A percentile compares a stretch with the other conserved stretches of the same genome.
Conservation (phyloP, 2,888 invertebrate genomes). For the Toxonevra muliebris region DNA sequence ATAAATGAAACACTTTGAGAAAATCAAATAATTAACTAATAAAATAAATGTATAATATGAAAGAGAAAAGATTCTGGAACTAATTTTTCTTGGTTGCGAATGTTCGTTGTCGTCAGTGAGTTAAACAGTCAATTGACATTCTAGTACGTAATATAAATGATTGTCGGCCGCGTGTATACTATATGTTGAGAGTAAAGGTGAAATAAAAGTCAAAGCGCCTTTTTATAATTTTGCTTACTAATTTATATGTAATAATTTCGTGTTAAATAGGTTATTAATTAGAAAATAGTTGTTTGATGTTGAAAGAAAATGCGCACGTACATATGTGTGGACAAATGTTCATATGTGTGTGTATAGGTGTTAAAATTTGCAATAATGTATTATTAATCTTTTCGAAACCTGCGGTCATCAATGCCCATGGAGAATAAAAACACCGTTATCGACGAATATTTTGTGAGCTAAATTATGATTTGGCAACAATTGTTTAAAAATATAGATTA, state of each 20-base stretch:
- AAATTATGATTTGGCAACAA: too few species aligned
- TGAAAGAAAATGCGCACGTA: too few species aligned
- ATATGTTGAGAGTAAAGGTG: constrained; percentile 36
- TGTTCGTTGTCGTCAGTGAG: neutral
- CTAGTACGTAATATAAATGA: neutral
- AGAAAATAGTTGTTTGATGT: neutral
- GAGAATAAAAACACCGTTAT: too few species aligned
- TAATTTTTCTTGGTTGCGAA: neutral
- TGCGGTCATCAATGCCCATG: too few species aligned
- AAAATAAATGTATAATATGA: neutral
- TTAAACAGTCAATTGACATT: neutral
- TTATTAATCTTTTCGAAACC: too few species aligned
- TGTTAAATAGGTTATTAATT: neutral
- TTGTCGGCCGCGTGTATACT: too few species aligned
- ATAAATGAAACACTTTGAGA: neutral
- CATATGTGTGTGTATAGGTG: too few species aligned
- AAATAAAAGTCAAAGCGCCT: constrained; percentile 42
- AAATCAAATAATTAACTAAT: neutral
- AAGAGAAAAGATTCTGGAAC: neutral
- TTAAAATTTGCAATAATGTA: too few species aligned
- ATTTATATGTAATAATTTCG: neutral
- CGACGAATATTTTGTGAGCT: too few species aligned
- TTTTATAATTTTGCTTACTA: neutral
- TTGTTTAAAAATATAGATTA: too few species aligned
- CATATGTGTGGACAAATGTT: too few species aligned